Conservation (phyloP, 2,113 vertebrate genomes). For the Takifugu flavidus region DNA sequence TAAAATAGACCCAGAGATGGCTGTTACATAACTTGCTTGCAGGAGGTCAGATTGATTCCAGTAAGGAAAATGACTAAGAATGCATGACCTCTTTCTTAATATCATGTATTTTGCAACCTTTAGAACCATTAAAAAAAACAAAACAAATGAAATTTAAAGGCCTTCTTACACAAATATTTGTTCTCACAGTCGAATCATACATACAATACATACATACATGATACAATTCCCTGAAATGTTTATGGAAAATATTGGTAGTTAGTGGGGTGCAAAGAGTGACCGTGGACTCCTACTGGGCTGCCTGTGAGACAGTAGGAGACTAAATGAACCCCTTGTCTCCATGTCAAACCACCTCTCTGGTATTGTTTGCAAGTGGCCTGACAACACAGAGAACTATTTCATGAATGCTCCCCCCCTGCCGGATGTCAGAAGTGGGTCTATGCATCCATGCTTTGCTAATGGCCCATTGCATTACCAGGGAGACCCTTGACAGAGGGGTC, state of each 20-base stretch:
- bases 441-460: constrained; percentile 45
- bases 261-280: constrained; percentile 31
- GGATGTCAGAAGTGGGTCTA: constrained; percentile 43
- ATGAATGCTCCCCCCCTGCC: constrained; percentile 53
- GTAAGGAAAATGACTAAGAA: constrained; percentile 38
- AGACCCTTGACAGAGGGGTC: constrained; percentile 42
- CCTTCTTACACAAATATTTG: too few relatives aligned
- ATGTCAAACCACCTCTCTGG: constrained; percentile 37
- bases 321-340: constrained; percentile 51
- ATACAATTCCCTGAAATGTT: constrained; percentile 42
- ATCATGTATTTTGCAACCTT: background rate
- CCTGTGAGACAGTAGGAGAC: constrained; percentile 35
- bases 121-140: background rate
- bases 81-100: constrained; percentile 24
- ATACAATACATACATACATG: constrained; percentile 7
- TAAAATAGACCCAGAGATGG: constrained; percentile 41
- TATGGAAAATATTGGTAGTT: constrained; percentile 47
- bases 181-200: too few relatives aligned
- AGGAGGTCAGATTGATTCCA: constrained; percentile 46
- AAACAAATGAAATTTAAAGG: background rate
- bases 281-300: constrained; percentile 42
- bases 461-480: constrained; percentile 32
- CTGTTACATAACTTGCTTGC: constrained; percentile 58
- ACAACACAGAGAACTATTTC: constrained; percentile 50
- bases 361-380: constrained; percentile 52